Evolutionary conservation across 2,113 vertebrate genomes (phyloP).

Genomic region (Ginglymostoma cirratum): DNA sequence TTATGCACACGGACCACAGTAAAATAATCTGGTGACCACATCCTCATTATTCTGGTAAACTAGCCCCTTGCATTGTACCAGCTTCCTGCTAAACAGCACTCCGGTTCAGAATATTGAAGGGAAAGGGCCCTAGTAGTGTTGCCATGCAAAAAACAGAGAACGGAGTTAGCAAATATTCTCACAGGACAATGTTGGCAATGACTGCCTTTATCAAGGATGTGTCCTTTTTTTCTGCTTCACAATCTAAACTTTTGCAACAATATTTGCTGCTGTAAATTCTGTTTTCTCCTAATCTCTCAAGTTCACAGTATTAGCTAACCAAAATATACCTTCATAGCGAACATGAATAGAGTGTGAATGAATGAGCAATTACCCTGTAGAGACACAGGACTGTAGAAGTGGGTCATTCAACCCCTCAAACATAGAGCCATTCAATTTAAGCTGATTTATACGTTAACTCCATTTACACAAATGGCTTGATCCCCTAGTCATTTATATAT

Average conservation of each 20-base stretch:
- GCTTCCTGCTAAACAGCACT: not conserved
- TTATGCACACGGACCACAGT: not conserved
- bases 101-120: not conserved
- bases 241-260: not conserved
- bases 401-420: not conserved
- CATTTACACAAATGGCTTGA: not conserved
- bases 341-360: not conserved
- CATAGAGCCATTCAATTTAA: not conserved
- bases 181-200: not conserved
- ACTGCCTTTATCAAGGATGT: no score
- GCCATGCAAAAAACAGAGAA: not conserved
- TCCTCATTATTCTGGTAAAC: not conserved
- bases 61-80: not conserved
- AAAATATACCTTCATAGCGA: not conserved
- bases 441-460: not conserved
- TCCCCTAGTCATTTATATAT: no score
- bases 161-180: not conserved
- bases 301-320: not conserved
- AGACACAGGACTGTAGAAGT: not conserved
- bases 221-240: not conserved
- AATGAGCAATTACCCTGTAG: not conserved
- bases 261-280: not conserved
- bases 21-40: not conserved
- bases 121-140: not conserved
- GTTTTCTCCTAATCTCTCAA: not conserved